Evolutionary conservation across 2,888 invertebrate species (phyloP).

Genomic region (Ennomos erosarius): DNA sequence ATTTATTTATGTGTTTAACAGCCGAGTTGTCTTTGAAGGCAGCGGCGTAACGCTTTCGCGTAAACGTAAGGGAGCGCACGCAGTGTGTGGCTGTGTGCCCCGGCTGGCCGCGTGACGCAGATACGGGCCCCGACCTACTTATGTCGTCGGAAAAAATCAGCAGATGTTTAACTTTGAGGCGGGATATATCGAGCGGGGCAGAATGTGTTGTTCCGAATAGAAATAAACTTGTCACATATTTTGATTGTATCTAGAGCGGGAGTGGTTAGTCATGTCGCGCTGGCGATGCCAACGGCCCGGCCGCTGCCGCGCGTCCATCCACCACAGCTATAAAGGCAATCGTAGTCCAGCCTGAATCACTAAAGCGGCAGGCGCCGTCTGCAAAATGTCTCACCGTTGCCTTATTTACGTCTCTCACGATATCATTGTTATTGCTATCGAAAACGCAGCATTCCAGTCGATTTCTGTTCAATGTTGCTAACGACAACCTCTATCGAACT

Average conservation of each 20-base stretch:
- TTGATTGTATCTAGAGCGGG: conserved; percentile 85
- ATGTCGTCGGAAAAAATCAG: conserved; percentile 81
- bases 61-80: conserved; percentile 71
- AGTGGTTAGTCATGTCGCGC: conserved; percentile 81
- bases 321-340: conserved; percentile 80
- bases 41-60: conserved; percentile 70
- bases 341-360: conserved; percentile 78
- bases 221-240: conserved; percentile 86
- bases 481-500: conserved; percentile 25
- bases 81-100: conserved; percentile 58
- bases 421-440: conserved; percentile 48
- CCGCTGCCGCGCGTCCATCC: conserved; percentile 58
- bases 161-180: conserved; percentile 80
- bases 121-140: conserved; percentile 83
- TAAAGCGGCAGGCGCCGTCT: conserved; percentile 77
- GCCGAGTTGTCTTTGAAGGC: conserved; percentile 4
- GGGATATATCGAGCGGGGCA: conserved; percentile 79
- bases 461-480: conserved; percentile 35
- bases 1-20: conserved; percentile 1
- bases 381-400: conserved; percentile 81
- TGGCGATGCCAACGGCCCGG: conserved; percentile 82
- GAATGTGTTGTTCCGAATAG: conserved; percentile 83
- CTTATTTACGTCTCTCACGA: conserved; percentile 65
- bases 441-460: conserved; percentile 33
- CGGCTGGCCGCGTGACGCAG: conserved; percentile 75